Percentiles rank a stretch among this genome's conserved stretches.
Evolutionary conservation across 2,797 vertebrate species (phyloP).

Genomic region (Lithobates sylvaticus): DNA sequence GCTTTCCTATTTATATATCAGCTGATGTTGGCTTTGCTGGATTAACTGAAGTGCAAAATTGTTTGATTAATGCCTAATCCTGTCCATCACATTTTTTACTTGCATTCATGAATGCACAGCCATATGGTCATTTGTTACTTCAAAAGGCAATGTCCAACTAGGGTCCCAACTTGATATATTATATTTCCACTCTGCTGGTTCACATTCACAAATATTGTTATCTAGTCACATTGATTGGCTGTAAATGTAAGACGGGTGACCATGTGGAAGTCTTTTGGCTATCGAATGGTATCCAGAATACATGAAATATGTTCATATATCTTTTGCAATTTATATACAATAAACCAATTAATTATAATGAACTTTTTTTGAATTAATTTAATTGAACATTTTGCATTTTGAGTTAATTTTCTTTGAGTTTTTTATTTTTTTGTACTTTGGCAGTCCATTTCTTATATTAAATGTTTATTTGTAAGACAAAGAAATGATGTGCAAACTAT

Average conservation of each 20-base stretch:
- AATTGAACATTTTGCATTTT: too few species aligned
- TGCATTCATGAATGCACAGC: slow-evolving; percentile 7
- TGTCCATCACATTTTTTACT: slow-evolving; percentile 27
- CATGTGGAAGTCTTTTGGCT: neutral
- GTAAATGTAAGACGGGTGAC: too few species aligned
- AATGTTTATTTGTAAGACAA: too few species aligned
- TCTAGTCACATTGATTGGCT: too few species aligned
- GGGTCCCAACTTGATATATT: neutral
- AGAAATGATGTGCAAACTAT: too few species aligned
- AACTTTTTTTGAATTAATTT: too few species aligned
- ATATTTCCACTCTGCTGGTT: slow-evolving; percentile 10
- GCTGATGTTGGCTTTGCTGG: slow-evolving; percentile 8
- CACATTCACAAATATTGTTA: neutral
- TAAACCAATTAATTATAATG: too few species aligned
- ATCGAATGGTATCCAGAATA: neutral
- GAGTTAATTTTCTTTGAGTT: too few species aligned
- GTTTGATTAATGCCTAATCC: slow-evolving; percentile 36
- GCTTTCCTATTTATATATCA: slow-evolving; percentile 21
- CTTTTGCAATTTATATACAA: neutral
- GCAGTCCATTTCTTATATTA: too few species aligned
- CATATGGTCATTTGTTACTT: slow-evolving; percentile 22
- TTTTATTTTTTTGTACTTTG: too few species aligned
- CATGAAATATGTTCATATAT: neutral
- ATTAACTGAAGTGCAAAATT: slow-evolving; percentile 32
- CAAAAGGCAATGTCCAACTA: neutral